phyloP scores from a whole-genome alignment of 2,113 vertebrate species.

The Microcebus jonahi region DNA sequence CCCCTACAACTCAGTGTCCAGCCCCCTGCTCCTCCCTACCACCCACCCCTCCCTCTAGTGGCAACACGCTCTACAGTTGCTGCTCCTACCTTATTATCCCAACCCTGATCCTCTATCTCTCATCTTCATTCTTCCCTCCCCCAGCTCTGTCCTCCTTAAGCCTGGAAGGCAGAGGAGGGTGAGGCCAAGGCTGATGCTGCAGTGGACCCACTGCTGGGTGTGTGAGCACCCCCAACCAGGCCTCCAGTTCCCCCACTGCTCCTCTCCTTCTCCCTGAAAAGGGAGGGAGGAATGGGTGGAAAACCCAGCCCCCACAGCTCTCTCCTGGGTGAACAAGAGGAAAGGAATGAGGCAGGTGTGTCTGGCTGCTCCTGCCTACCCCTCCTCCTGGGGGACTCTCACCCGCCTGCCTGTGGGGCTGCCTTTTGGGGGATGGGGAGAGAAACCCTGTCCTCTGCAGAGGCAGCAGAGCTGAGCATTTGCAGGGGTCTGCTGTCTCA shows the following conservation, averaged over 20 bases:
- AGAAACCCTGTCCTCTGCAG: constrained; percentile 9
- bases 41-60: not conserved
- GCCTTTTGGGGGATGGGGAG: constrained; percentile 42
- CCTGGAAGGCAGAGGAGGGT: constrained; percentile 11
- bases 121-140: not conserved
- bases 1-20: not conserved
- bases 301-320: constrained; percentile 73
- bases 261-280: constrained; percentile 19
- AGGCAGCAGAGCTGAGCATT: not conserved
- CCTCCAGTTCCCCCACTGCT: not conserved
- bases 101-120: not conserved
- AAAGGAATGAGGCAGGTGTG: constrained; percentile 83
- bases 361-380: constrained; percentile 73
- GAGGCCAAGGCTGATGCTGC: not conserved
- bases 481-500: not conserved
- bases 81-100: not conserved
- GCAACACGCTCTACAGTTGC: too few relatives aligned
- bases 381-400: constrained; percentile 69
- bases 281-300: not conserved
- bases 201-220: not conserved
- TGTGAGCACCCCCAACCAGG: not conserved
- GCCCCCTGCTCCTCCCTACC: not conserved
- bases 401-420: constrained; percentile 10
- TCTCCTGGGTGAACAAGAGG: constrained; percentile 78
- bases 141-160: not conserved